Evolutionary conservation across 1,140 invertebrate species (phyloP).

Genomic region (Penaeus vannamei): DNA sequence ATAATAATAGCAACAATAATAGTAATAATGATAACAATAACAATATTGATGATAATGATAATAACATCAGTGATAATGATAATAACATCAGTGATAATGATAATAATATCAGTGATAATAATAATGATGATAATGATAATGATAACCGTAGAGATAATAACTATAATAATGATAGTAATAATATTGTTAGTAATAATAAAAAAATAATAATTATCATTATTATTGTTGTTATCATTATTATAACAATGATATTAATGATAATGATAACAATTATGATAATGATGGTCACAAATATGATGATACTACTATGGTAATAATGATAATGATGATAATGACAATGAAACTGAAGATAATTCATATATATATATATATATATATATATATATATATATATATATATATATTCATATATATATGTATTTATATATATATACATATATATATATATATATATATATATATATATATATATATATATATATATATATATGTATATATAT

Average conservation of each 20-base stretch:
- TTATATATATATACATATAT: not conserved
- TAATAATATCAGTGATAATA: too few species aligned
- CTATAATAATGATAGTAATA: not conserved
- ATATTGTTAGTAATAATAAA: not conserved
- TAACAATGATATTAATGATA: not conserved
- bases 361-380: not conserved
- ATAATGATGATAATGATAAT: not conserved
- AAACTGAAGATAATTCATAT: too few species aligned
- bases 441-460: not conserved
- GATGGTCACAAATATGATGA: not conserved
- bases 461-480: not conserved
- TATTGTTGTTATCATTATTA: not conserved
- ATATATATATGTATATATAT: not conserved
- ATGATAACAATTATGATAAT: not conserved
- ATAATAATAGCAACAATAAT: not conserved
- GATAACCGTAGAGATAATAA: not conserved
- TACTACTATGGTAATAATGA: not conserved
- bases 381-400: not conserved
- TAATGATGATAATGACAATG: not conserved
- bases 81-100: too few species aligned
- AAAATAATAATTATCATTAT: not conserved
- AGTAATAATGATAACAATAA: not conserved
- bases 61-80: not conserved
- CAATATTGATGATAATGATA: not conserved
- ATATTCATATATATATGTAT: not conserved